Conservation (phyloP, 2,888 invertebrate genomes). For the Agonopterix alstromeriana region DNA sequence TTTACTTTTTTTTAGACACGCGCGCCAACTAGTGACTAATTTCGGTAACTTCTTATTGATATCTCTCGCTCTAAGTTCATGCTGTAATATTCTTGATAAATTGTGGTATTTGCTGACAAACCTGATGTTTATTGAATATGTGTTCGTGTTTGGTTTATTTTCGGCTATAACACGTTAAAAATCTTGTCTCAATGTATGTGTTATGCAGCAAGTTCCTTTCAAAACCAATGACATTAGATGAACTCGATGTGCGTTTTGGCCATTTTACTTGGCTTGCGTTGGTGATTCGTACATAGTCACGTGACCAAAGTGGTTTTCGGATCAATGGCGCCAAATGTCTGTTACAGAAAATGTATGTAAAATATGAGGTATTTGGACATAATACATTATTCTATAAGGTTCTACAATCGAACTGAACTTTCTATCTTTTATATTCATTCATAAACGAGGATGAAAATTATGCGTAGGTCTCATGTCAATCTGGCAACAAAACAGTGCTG, state of each 20-base stretch:
- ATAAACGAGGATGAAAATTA: constrained; percentile 42
- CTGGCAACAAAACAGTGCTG: constrained; percentile 79
- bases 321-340: constrained; percentile 77
- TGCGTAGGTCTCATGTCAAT: constrained; percentile 74
- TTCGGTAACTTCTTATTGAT: constrained; percentile 67
- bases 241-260: constrained; percentile 76
- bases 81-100: constrained; percentile 58
- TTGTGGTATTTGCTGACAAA: constrained; percentile 60
- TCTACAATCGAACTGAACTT: constrained; percentile 26
- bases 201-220: constrained; percentile 61
- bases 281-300: constrained; percentile 76
- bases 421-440: constrained; percentile 28
- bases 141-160: constrained; percentile 54
- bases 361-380: constrained; percentile 31
- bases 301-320: constrained; percentile 71
- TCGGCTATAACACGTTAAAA: constrained; percentile 36
- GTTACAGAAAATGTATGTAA: constrained; percentile 72
- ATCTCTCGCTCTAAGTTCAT: constrained; percentile 65
- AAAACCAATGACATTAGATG: constrained; percentile 71
- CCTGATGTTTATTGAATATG: constrained; percentile 51
- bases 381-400: constrained; percentile 24
- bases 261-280: constrained; percentile 77
- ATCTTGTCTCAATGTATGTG: constrained; percentile 60
- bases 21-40: constrained; percentile 63
- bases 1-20: not conserved